phyloP scores from a whole-genome alignment of 1,140 invertebrate species.

The Holotrichia oblita region DNA sequence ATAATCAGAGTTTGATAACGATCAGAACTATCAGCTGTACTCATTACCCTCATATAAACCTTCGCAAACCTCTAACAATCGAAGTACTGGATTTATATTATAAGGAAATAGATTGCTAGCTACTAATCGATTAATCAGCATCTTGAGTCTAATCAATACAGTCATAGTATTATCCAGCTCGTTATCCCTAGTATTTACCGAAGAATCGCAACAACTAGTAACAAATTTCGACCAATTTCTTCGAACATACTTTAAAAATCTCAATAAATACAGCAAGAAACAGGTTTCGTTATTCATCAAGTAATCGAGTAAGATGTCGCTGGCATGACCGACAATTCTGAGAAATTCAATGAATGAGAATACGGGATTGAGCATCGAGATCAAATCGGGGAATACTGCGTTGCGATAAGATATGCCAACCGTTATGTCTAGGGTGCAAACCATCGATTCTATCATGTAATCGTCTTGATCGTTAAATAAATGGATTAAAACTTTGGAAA shows the following conservation, averaged over 20 bases:
- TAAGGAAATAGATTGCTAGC: conserved; percentile 87
- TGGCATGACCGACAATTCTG: conserved; percentile 82
- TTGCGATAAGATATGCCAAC: conserved; percentile 84
- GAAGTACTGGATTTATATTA: conserved; percentile 87
- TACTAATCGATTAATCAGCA: conserved; percentile 84
- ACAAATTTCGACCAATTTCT: conserved; percentile 87
- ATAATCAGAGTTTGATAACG: neutral
- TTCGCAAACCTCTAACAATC: conserved; percentile 85
- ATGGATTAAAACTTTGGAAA: conserved; percentile 88
- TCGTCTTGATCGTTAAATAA: conserved; percentile 92
- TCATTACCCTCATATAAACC: conserved; percentile 85
- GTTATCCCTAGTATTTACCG: conserved; percentile 62
- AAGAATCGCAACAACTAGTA: conserved; percentile 72
- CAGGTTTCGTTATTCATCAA: conserved; percentile 92
- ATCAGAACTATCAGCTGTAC: conserved; percentile 65
- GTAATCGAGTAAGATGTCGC: conserved; percentile 84
- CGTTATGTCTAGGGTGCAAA: conserved; percentile 88
- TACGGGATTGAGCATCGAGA: conserved; percentile 82
- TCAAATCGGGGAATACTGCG: conserved; percentile 78
- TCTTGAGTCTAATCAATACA: conserved; percentile 79
- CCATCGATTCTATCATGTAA: conserved; percentile 90
- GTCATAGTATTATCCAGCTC: conserved; percentile 86
- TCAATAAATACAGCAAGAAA: conserved; percentile 85
- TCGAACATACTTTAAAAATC: conserved; percentile 86
- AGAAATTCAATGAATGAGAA: conserved; percentile 86